Percentiles rank a stretch among this genome's conserved stretches.
Evolutionary conservation across 2,113 vertebrate genomes (phyloP).

Genomic region (Trochalopteron elliotii): DNA sequence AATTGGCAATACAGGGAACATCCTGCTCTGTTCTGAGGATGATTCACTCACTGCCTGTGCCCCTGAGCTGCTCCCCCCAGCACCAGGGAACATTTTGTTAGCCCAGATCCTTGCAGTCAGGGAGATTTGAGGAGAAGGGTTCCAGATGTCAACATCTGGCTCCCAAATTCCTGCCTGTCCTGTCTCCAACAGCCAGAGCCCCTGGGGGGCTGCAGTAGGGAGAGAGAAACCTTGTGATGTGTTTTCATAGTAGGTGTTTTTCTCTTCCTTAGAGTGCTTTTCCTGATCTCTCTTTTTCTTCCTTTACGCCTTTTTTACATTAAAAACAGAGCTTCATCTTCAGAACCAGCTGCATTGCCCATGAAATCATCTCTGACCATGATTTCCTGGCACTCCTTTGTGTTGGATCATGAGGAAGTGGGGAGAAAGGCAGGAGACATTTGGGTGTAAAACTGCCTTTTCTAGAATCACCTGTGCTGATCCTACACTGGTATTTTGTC

Average conservation of each 20-base stretch:
- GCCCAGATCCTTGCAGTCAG: neutral
- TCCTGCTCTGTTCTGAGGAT: neutral
- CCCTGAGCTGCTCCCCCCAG: neutral
- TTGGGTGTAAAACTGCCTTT: neutral
- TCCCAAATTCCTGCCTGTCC: neutral
- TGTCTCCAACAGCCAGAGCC: neutral
- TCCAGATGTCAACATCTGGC: neutral
- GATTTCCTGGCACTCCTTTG: neutral
- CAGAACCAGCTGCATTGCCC: neutral
- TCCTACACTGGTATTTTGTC: neutral
- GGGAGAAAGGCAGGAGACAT: neutral
- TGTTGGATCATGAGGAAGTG: neutral
- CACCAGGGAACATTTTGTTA: neutral
- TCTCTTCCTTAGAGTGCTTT: neutral
- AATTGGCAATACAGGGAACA: rapidly evolving
- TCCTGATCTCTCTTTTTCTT: neutral
- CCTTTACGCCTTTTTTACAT: neutral
- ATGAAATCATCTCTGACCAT: rapidly evolving
- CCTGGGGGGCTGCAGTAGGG: neutral
- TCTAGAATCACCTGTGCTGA: neutral
- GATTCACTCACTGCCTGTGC: neutral
- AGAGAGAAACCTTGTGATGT: rapidly evolving
- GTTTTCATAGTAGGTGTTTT: neutral
- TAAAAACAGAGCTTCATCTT: neutral
- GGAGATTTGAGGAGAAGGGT: neutral